phyloP scores from a whole-genome alignment of 2,113 vertebrate genomes.

The Baryphthengus martii region DNA sequence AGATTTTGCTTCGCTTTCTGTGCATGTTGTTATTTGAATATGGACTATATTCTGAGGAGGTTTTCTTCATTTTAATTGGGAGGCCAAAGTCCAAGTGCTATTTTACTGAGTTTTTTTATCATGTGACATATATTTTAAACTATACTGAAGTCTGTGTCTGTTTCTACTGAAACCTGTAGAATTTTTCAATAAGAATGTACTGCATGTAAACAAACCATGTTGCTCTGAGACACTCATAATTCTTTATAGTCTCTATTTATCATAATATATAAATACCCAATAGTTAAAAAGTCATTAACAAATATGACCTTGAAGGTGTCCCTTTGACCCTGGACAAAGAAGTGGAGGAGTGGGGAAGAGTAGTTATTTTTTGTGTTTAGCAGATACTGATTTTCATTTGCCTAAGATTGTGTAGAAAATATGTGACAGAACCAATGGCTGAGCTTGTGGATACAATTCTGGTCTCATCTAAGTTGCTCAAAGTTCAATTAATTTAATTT shows the following conservation, averaged over 20 bases:
- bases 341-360: background rate
- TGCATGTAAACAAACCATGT: background rate
- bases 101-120: background rate
- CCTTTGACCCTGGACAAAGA: background rate
- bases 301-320: background rate
- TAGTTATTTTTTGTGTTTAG: background rate
- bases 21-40: background rate
- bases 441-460: background rate
- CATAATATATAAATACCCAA: background rate
- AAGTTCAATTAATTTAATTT: background rate
- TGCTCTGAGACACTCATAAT: background rate
- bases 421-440: background rate
- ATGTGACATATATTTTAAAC: background rate
- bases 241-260: background rate
- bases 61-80: background rate
- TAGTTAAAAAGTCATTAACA: background rate
- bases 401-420: background rate
- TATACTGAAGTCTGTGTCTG: background rate
- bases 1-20: background rate
- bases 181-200: background rate
- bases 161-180: background rate
- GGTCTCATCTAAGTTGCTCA: background rate
- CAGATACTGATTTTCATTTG: background rate
- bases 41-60: background rate
- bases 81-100: background rate